phyloP scores from a whole-genome alignment of 2,888 invertebrate species.

The Cephus nigrinus region DNA sequence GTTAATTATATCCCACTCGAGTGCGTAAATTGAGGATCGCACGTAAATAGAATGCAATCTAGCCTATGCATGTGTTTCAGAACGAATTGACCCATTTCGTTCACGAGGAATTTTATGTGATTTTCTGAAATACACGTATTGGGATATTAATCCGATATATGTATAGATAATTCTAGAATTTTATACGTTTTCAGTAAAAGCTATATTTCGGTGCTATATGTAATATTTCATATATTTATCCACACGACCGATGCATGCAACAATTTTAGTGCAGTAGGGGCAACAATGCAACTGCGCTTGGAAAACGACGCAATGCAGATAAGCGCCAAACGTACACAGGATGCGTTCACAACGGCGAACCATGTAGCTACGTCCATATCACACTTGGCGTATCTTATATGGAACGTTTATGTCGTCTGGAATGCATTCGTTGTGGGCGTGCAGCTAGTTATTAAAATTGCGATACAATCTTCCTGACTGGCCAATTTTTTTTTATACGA shows the following conservation, averaged over 20 bases:
- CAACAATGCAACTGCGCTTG: not conserved
- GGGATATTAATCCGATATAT: not conserved
- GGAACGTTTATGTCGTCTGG: conserved; percentile 48
- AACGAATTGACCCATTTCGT: not conserved
- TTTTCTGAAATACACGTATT: not conserved
- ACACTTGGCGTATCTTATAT: conserved; percentile 40
- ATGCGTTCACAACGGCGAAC: conserved; percentile 29
- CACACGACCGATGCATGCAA: not conserved
- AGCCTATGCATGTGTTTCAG: not conserved
- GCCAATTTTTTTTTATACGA: conserved; percentile 10
- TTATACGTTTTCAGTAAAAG: not conserved
- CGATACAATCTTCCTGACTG: conserved; percentile 17
- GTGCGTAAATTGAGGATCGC: conserved; percentile 5
- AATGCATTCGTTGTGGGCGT: conserved; percentile 47
- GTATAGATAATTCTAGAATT: not conserved
- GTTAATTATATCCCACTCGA: conserved; percentile 47
- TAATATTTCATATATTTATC: not conserved
- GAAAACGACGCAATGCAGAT: conserved; percentile 3
- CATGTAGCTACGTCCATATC: conserved; percentile 39
- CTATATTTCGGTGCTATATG: not conserved
- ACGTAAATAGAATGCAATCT: not conserved
- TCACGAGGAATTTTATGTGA: not conserved
- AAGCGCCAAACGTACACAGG: conserved; percentile 14
- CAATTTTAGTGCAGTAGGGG: not conserved
- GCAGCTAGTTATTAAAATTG: conserved; percentile 48